These are phyloP conservation scores for Nymphalis c-album DNA, from an alignment of 2,888 invertebrate species.

Conservation along the genomic window DNA sequence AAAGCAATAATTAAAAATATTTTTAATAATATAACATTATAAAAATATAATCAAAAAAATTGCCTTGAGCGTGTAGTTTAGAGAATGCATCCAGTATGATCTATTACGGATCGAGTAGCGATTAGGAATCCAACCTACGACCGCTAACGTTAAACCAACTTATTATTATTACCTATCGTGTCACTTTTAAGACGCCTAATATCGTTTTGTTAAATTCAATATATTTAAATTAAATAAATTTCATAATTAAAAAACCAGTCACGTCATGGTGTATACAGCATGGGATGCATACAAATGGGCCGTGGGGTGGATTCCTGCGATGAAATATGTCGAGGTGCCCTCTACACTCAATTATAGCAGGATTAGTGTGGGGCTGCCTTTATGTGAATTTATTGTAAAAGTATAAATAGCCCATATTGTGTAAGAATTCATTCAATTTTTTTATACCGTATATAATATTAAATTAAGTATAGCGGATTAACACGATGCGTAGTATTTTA, in stretches of 20 bases:
- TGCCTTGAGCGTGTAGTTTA: too few relatives aligned
- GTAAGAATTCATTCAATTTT: conserved; percentile 4
- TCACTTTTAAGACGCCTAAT: neutral
- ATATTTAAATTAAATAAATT: conserved; percentile 22
- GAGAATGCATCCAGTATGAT: too few relatives aligned
- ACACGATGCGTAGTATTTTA: neutral
- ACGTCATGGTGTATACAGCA: conserved; percentile 16
- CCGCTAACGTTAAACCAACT: too few relatives aligned
- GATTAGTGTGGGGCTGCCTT: conserved; percentile 25
- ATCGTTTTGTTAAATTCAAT: conserved; percentile 2
- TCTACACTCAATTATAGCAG: conserved; percentile 27
- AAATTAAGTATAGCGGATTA: conserved; percentile 3
- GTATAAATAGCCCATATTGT: conserved; percentile 9
- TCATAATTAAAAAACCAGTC: conserved; percentile 28
- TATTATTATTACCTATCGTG: too few relatives aligned
- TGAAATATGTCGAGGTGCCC: conserved; percentile 23
- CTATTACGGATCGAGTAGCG: too few relatives aligned
- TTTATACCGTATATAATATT: neutral
- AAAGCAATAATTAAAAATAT: too few relatives aligned
- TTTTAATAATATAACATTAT: too few relatives aligned
- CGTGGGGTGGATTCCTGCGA: conserved; percentile 25
- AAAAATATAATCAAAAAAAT: too few relatives aligned
- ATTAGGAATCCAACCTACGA: too few relatives aligned
- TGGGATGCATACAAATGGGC: conserved; percentile 32
- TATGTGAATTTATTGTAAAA: conserved; percentile 11